These are phyloP conservation scores for Serilophus lunatus DNA, from an alignment of 2,113 vertebrate species.

Conservation along the genomic window DNA sequence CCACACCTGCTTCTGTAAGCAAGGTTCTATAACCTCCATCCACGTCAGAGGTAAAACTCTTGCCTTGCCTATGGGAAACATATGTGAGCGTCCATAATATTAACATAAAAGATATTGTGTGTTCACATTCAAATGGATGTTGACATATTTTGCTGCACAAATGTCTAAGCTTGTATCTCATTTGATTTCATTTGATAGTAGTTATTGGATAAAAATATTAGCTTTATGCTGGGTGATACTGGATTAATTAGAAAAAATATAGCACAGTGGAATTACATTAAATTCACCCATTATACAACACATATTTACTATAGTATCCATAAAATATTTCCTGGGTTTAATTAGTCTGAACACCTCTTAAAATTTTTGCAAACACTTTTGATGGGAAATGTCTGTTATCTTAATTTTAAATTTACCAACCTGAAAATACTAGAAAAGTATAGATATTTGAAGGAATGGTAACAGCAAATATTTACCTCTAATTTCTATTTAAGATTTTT, in stretches of 20 bases:
- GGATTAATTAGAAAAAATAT: neutral
- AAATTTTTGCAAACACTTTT: neutral
- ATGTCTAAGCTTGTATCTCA: neutral
- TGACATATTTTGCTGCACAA: neutral
- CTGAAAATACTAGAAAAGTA: neutral
- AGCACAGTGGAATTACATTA: neutral
- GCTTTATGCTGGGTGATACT: neutral
- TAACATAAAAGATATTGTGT: neutral
- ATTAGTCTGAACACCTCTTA: neutral
- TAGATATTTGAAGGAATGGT: neutral
- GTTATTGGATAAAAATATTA: neutral
- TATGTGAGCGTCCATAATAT: neutral
- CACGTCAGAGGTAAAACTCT: too few relatives aligned
- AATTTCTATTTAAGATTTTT: neutral
- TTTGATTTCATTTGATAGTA: neutral
- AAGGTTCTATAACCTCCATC: too few relatives aligned
- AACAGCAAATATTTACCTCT: neutral
- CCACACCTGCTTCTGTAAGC: too few relatives aligned
- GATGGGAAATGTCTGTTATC: neutral
- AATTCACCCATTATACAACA: neutral
- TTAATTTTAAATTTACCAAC: neutral
- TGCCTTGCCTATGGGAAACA: too few relatives aligned
- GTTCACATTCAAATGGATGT: neutral
- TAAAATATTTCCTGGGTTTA: neutral
- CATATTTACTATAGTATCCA: neutral